Percentiles rank a stretch among this genome's conserved stretches.
Evolutionary conservation across 2,888 invertebrate species (phyloP).

Genomic region (Steinernema scapterisci): DNA sequence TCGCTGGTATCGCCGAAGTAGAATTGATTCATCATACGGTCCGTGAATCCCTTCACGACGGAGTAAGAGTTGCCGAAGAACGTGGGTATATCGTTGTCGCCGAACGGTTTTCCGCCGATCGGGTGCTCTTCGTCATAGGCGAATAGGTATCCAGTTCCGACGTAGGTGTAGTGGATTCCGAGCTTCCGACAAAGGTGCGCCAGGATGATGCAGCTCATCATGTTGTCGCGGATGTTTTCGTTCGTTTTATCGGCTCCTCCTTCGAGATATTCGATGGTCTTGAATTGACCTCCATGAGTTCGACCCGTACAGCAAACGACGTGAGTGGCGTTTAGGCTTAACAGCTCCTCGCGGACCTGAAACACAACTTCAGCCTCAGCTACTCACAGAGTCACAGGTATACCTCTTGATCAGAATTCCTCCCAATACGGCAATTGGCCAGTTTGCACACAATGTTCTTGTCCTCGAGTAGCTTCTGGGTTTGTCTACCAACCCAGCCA

Average conservation of each 20-base stretch:
- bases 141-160: constrained; percentile 67
- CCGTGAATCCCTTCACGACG: constrained; percentile 65
- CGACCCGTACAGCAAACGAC: constrained; percentile 67
- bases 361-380: constrained; percentile 33
- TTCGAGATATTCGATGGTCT: constrained; percentile 65
- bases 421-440: constrained; percentile 57
- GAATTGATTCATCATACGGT: constrained; percentile 49
- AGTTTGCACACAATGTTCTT: constrained; percentile 53
- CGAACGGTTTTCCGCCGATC: constrained; percentile 58
- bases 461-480: constrained; percentile 49
- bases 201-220: constrained; percentile 59
- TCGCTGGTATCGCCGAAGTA: constrained; percentile 46
- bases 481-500: constrained; percentile 56
- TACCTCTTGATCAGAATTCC: constrained; percentile 56
- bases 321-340: constrained; percentile 58
- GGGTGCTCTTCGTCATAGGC: constrained; percentile 64
- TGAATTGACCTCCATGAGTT: constrained; percentile 49
- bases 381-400: neutral
- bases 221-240: constrained; percentile 64
- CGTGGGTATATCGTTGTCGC: constrained; percentile 59
- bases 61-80: constrained; percentile 67
- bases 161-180: constrained; percentile 65
- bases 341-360: constrained; percentile 58
- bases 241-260: constrained; percentile 62
- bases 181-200: constrained; percentile 53